Evolutionary conservation across 2,113 vertebrate species (phyloP).

Genomic region (Apodemus speciosus): DNA sequence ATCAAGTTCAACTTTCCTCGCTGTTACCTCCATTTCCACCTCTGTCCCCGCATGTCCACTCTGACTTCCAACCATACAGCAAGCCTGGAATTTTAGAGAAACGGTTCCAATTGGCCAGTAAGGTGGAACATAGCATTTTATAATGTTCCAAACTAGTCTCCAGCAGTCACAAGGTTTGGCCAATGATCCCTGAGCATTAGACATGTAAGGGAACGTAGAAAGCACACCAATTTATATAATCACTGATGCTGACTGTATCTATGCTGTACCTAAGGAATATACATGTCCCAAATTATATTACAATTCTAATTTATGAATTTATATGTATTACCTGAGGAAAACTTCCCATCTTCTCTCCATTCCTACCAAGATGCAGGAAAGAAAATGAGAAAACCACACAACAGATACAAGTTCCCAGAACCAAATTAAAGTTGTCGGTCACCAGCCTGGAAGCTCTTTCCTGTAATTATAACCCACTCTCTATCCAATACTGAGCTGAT

Average conservation of each 20-base stretch:
- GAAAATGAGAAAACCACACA: not conserved
- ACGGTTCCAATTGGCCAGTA: not conserved
- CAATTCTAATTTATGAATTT: slow-evolving; percentile 28
- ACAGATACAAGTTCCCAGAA: slow-evolving; percentile 26
- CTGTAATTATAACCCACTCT: no score
- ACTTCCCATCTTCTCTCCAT: not conserved
- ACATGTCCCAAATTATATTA: slow-evolving; percentile 19
- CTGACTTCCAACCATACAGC: not conserved
- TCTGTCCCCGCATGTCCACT: not conserved
- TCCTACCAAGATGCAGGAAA: not conserved
- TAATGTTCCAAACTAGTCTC: not conserved
- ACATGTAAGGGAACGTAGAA: slow-evolving; percentile 16
- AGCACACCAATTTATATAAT: slow-evolving; percentile 25
- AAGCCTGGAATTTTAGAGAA: slow-evolving; percentile 33
- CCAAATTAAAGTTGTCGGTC: not conserved
- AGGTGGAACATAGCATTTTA: not conserved
- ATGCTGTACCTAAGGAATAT: not conserved
- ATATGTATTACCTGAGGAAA: not conserved
- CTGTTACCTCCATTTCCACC: not conserved
- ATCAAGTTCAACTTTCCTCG: not conserved
- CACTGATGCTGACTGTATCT: slow-evolving; percentile 6
- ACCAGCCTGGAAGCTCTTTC: not conserved
- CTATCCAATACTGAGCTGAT: not conserved
- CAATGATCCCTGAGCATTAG: not conserved
- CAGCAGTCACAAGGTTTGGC: not conserved